Conservation (phyloP, 2,888 invertebrate genomes). For the Eucera pruinosa region DNA sequence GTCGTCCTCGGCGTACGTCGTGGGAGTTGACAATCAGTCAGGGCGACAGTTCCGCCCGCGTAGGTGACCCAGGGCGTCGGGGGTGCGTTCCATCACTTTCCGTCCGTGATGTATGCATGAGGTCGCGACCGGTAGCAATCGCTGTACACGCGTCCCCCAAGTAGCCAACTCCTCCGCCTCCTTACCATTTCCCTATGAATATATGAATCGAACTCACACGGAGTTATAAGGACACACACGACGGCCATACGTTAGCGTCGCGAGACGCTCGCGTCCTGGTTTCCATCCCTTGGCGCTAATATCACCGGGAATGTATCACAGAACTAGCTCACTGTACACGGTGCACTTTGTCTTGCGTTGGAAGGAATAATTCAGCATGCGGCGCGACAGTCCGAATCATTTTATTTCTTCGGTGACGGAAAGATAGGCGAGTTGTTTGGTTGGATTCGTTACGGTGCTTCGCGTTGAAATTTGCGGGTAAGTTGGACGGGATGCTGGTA, state of each 20-base stretch:
- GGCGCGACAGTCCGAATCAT: slow-evolving; percentile 5
- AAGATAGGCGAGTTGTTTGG: background rate
- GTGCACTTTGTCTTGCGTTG: slow-evolving; percentile 8
- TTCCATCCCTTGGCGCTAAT: slow-evolving; percentile 69
- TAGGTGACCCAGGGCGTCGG: slow-evolving; percentile 76
- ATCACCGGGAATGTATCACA: slow-evolving; percentile 64
- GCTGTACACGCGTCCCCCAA: slow-evolving; percentile 75
- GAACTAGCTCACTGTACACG: background rate
- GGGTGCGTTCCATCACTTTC: slow-evolving; percentile 82
- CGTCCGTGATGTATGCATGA: slow-evolving; percentile 81
- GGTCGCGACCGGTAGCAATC: slow-evolving; percentile 82
- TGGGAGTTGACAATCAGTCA: slow-evolving; percentile 83
- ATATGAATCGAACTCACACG: slow-evolving; percentile 80
- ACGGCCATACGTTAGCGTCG: slow-evolving; percentile 76
- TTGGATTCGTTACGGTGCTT: slow-evolving; percentile 1
- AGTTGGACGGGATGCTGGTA: background rate
- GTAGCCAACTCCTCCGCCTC: slow-evolving; percentile 63
- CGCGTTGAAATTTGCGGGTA: background rate
- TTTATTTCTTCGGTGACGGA: background rate
- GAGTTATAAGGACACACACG: slow-evolving; percentile 65
- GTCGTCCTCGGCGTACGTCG: slow-evolving; percentile 59
- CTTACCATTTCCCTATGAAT: slow-evolving; percentile 76
- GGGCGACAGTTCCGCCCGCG: slow-evolving; percentile 73
- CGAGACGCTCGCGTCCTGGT: slow-evolving; percentile 69
- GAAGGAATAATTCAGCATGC: slow-evolving; percentile 27